Base-by-base conservation (phyloP, 2,888 invertebrate genomes). In the Metalampra italica region DNA sequence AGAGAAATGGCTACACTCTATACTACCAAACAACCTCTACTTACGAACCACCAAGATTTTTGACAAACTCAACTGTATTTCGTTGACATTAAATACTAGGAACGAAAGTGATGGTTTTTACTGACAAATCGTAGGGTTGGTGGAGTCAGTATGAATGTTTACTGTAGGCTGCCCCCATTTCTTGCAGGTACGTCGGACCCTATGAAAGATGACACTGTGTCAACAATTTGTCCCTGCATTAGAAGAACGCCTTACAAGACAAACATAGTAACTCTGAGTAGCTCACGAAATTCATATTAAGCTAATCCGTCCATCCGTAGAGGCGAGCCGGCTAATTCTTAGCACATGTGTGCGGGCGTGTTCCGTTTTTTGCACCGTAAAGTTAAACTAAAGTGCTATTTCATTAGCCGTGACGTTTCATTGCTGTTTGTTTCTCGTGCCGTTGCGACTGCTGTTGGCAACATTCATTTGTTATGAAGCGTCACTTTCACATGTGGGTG, bases 151-250 rank as follows among this genome's bases (percentile, higher is more conserved):
- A 52, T 46, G 51, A 48, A 62, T 66, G 68, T 67, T 62, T 63
- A 63, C 60, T 49, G 57, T 53, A 54, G 54, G 55, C 55, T 75
- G 71, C 66, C 72, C 73, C 62, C 65, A 66, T 76, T 75, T 59
- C 64, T 69, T 59, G 70, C 81, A 85, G 82, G 82, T 82, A 82
- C 55, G 66, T 68, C 71, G 76, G 79, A 72, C 79, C 78, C 78
- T 72, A 75, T 80, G 87, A 85, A 88, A 88, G 77, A 81, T 77
- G 87, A 87, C 77, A 84, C 86, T 79, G 68, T 72, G 82, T 83
- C 80, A 87, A 86, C 87, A 89, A 86, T 84, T 86, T 86, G 86
- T 85, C 75, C 77, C 75, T 76, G 68, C 82, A 84, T 83, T 79
- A 82, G 71, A 55, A 59, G 66, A 71, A 75, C 78, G 77, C 65